Evolutionary conservation across 2,888 invertebrate genomes (phyloP).

Genomic region (Priocnemis perturbator): DNA sequence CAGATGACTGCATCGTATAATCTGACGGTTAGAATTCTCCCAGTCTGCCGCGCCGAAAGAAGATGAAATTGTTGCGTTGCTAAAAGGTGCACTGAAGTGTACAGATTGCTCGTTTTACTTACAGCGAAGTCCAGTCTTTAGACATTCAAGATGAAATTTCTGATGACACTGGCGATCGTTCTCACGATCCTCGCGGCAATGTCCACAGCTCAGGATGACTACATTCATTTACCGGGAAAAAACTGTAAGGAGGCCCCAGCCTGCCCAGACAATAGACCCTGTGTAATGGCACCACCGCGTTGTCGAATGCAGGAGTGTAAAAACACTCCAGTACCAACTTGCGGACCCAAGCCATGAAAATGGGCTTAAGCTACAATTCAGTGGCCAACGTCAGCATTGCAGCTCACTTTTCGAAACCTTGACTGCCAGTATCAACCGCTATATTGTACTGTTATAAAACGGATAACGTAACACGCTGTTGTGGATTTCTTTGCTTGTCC

Average conservation of each 20-base stretch:
- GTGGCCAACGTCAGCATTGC: too few relatives aligned
- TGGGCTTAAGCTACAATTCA: too few relatives aligned
- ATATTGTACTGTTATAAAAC: too few relatives aligned
- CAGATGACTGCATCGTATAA: too few relatives aligned
- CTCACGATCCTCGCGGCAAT: conserved; percentile 35
- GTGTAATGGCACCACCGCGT: conserved; percentile 57
- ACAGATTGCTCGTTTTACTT: background rate
- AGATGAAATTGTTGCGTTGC: too few relatives aligned
- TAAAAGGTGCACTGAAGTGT: too few relatives aligned
- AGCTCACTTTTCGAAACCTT: background rate
- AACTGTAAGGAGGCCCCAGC: conserved; percentile 57
- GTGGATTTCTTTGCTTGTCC: too few relatives aligned
- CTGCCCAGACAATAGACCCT: conserved; percentile 56
- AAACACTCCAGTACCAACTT: conserved; percentile 53
- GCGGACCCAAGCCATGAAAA: conserved; percentile 24
- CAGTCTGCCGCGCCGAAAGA: too few relatives aligned
- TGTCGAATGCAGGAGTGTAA: conserved; percentile 59
- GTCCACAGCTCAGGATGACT: conserved; percentile 40
- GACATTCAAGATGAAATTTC: conserved; percentile 37
- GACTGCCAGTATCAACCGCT: background rate
- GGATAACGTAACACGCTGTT: too few relatives aligned
- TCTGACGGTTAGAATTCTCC: background rate
- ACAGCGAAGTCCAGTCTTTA: conserved; percentile 10
- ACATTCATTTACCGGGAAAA: conserved; percentile 63
- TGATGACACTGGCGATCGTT: conserved; percentile 36